Evolutionary conservation across 2,888 invertebrate genomes (phyloP), one percentile per base, ranked within the genome.

Genomic region (Machimus atricapillus): DNA sequence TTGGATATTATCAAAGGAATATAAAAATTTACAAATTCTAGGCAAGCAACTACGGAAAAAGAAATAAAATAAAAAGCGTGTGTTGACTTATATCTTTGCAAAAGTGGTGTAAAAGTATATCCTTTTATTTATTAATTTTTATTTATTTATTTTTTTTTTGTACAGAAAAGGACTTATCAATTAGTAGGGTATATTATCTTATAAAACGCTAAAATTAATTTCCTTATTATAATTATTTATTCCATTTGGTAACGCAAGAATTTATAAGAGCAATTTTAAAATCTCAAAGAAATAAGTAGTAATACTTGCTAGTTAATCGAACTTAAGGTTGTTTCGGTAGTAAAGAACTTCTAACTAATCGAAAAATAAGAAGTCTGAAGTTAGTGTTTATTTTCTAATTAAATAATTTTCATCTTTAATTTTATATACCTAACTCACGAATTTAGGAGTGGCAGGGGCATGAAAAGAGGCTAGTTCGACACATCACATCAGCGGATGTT

Each of bases 131-230:
- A n/a, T 56, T 23, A 1, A 8, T 27, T 58, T 58, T 4, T 56
- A 58, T 23, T 27, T 23, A 7, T 12, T 58, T 58, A n/a, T 66
- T 66, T n/a, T 46, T 66, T 81, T 83, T 88, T 88, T 88, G 81
- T 88, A 88, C 88, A 88, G 88, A 88, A 88, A 88, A 88, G 88
- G 87, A 88, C 88, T 85, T 74, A 85, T 85, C 14, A 81, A 27
- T 81, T 12, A 37, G 37, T 37, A 56, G 19, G 58, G 58, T 66
- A 40, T 83, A 37, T 82, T 37, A 46, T 58, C 7, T 52, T 52
- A 52, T 52, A n/a, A 19, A 27, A 43, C 27, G 14, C 7, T 46
- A 14, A 23, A 52, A 52, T 78, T 16, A 79, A 52, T 52, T 79
- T 79, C 19, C 19, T 79, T 79, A 27, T 27, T 6, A 52, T 12